A percentile compares a stretch with the other conserved stretches of the same genome.
Evolutionary conservation across 2,888 invertebrate species (phyloP).

Genomic region (Pilophorus perplexus): DNA sequence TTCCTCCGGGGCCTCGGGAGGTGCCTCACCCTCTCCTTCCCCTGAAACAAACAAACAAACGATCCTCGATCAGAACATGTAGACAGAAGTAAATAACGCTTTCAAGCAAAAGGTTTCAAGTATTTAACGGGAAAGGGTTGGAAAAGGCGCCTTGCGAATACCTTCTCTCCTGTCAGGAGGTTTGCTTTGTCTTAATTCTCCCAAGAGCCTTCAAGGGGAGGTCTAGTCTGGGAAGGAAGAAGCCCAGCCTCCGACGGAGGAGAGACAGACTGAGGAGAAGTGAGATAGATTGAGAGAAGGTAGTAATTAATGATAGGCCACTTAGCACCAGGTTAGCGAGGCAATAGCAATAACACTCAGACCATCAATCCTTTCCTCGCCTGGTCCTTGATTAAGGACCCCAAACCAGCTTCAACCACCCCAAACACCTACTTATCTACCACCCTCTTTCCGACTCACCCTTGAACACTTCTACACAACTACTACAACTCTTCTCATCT

Average conservation of each 20-base stretch:
- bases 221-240: too few species aligned
- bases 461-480: constrained; percentile 10
- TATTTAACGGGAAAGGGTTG: constrained; percentile 54
- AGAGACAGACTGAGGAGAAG: constrained; percentile 41
- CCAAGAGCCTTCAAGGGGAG: constrained; percentile 3
- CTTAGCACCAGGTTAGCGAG: constrained; percentile 46
- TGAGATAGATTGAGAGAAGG: constrained; percentile 44
- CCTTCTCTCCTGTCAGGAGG: constrained; percentile 28
- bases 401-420: constrained; percentile 34
- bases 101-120: constrained; percentile 16
- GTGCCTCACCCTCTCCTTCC: constrained; percentile 57
- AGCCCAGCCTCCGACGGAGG: constrained; percentile 3
- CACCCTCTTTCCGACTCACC: constrained; percentile 15
- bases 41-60: constrained; percentile 52
- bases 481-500: too few species aligned
- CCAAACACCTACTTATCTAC: constrained; percentile 41
- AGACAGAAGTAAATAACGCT: constrained; percentile 24
- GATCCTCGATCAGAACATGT: constrained; percentile 2
- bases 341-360: constrained; percentile 44
- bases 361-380: constrained; percentile 44
- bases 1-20: constrained; percentile 50
- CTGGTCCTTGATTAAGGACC: constrained; percentile 45
- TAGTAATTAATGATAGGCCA: constrained; percentile 44
- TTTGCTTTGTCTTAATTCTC: constrained; percentile 48
- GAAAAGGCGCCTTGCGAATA: constrained; percentile 53